Evolutionary conservation across 2,113 vertebrate species (phyloP).

Genomic region (Dipodomys ordii): DNA sequence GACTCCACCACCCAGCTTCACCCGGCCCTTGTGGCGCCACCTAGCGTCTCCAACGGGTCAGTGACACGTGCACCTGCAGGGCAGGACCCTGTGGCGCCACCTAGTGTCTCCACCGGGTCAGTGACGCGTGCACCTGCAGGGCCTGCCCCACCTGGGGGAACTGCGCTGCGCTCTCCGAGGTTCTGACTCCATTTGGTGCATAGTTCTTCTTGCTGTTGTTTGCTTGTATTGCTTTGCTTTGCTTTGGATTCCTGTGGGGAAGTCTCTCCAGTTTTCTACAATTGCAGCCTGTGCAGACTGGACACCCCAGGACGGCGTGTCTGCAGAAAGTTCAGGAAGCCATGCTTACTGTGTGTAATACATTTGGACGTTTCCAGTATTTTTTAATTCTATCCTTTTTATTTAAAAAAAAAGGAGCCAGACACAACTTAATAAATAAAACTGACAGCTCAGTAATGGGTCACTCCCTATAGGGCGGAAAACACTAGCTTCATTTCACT

Average conservation of each 20-base stretch:
- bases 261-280: neutral
- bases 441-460: neutral
- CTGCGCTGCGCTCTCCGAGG: too few species aligned
- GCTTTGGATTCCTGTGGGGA: neutral
- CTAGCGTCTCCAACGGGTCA: neutral
- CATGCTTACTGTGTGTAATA: too few species aligned
- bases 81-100: neutral
- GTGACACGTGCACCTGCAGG: rapidly evolving
- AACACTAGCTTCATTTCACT: neutral
- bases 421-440: neutral
- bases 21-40: neutral
- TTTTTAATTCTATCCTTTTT: neutral
- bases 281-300: neutral
- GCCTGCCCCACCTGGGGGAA: neutral
- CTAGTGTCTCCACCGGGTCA: neutral
- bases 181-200: too few species aligned
- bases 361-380: neutral
- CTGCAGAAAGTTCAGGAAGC: neutral
- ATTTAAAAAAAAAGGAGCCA: neutral
- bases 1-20: neutral
- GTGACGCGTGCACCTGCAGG: rapidly evolving
- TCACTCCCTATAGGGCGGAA: neutral
- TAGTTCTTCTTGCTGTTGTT: too few species aligned
- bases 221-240: neutral
- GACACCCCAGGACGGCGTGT: neutral